Evolutionary conservation across 2,888 invertebrate species (phyloP), one percentile per base, ranked within the genome.

Genomic region (Hydraecia micacea): DNA sequence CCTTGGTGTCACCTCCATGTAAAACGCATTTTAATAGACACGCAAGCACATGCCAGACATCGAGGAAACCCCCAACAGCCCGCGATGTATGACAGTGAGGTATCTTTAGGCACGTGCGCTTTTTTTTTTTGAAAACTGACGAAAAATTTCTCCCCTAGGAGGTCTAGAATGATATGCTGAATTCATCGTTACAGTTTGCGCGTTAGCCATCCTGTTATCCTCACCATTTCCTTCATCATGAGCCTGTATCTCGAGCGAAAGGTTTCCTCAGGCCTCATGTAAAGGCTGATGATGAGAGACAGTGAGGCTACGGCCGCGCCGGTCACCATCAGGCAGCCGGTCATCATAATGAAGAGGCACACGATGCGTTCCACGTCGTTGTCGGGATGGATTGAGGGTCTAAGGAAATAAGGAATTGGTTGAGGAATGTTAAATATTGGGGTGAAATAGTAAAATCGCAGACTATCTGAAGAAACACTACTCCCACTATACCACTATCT

Each of bases 181-280:
- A 55, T 58, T 58, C 55, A 58, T 58, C 1, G n/a, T 58, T 58
- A 11, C n/a, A 55, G n/a, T 55, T 55, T 25, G 11, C n/a, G 25
- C 0, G 4, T 25, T 25, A 28, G 58, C 15, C 6, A n/a, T 28
- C 58, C 28, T 58, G 58, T 25, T 21, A 39, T n/a, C 62, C 83
- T 89, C 62, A 95, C 95, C 95, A 95, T 93, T 80, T 95, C 94
- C 77, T 93, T 93, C 79, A 95, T 95, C 73, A 96, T 96, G 25
- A 96, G 93, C 11, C 93, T 83, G 86, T 94, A 95, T 79, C 96
- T 88, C 0, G 93, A 90, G 2, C 95, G 91, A 85, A 95, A 96
- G 4, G 90, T 89, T 86, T 95, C 95, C 80, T 95, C 95, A 0
- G 95, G 93, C 0, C 93, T 84, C 95, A 96, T 92, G 87, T 95